Conservation (phyloP, 1,140 invertebrate genomes). For the Lutraria rhynchaena region DNA sequence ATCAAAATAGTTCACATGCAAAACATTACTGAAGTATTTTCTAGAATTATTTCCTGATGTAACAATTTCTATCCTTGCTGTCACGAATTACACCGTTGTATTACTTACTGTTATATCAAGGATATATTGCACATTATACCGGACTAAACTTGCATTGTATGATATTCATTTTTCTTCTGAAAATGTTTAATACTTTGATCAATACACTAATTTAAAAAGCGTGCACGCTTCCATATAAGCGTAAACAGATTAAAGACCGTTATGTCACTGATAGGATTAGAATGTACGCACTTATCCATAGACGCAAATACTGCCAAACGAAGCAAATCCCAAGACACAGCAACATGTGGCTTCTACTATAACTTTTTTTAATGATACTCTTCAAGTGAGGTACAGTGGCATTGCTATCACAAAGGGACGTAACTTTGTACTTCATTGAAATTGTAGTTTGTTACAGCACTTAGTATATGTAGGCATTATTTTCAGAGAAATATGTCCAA, state of each 20-base stretch:
- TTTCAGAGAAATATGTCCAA: neutral
- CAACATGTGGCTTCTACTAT: too few relatives aligned
- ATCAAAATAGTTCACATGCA: neutral
- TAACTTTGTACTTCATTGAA: neutral
- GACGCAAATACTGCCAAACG: too few relatives aligned
- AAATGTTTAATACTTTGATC: neutral
- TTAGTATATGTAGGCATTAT: neutral
- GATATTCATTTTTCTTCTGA: neutral
- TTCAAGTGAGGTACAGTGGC: too few relatives aligned
- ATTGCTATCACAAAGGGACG: neutral
- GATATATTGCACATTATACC: neutral
- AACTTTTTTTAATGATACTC: too few relatives aligned
- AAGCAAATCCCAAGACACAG: too few relatives aligned
- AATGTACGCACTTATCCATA: too few relatives aligned
- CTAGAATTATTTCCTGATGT: constrained; percentile 1
- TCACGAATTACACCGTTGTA: neutral
- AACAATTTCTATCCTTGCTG: neutral
- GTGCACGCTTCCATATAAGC: too few relatives aligned
- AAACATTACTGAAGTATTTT: neutral
- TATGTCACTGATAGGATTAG: too few relatives aligned
- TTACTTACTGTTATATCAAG: neutral
- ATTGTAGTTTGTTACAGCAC: neutral
- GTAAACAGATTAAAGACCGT: too few relatives aligned
- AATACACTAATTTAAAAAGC: too few relatives aligned
- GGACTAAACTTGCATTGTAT: neutral